Percentiles rank a stretch among this genome's conserved stretches.
phyloP scores from a whole-genome alignment of 2,113 vertebrate species.

The Pseudorhombus dupliciocellatus region DNA sequence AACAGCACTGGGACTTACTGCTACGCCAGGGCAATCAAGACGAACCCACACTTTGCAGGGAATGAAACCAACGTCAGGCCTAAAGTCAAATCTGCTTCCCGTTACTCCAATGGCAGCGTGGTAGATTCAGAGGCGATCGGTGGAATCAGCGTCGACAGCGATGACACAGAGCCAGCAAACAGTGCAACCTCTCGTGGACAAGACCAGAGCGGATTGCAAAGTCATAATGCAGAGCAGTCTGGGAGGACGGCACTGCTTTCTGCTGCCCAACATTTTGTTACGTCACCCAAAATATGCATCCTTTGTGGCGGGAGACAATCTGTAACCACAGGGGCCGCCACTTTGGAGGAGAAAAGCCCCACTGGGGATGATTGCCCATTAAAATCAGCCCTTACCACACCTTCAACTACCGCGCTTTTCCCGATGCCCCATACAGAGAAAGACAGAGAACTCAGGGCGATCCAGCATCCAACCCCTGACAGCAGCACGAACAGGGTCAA shows the following conservation, averaged over 20 bases:
- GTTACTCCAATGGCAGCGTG: constrained; percentile 79
- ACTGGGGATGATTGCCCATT: constrained; percentile 3
- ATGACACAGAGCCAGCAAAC: constrained; percentile 40
- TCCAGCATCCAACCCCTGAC: constrained; percentile 40
- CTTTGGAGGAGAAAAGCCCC: constrained; percentile 13
- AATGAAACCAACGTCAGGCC: constrained; percentile 32
- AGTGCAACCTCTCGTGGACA: constrained; percentile 7
- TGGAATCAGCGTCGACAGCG: constrained; percentile 73
- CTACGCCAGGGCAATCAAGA: constrained; percentile 70
- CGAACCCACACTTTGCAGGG: constrained; percentile 62
- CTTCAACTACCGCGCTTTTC: background rate
- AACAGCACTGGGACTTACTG: constrained; percentile 55
- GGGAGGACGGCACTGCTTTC: constrained; percentile 43
- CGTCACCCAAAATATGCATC: constrained; percentile 68
- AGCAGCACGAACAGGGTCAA: constrained; percentile 36
- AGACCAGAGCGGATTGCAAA: constrained; percentile 28
- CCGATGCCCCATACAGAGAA: constrained; percentile 27
- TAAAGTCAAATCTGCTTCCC: constrained; percentile 58
- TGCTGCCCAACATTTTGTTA: constrained; percentile 37
- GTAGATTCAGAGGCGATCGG: constrained; percentile 80
- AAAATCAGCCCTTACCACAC: constrained; percentile 18
- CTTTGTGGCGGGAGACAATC: constrained; percentile 71
- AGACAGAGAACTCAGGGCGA: constrained; percentile 12
- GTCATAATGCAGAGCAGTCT: constrained; percentile 46
- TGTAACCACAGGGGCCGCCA: constrained; percentile 7